A percentile compares a stretch with the other conserved stretches of the same genome.
Evolutionary conservation across 2,113 vertebrate genomes (phyloP).

Genomic region (Odobenus rosmarus): DNA sequence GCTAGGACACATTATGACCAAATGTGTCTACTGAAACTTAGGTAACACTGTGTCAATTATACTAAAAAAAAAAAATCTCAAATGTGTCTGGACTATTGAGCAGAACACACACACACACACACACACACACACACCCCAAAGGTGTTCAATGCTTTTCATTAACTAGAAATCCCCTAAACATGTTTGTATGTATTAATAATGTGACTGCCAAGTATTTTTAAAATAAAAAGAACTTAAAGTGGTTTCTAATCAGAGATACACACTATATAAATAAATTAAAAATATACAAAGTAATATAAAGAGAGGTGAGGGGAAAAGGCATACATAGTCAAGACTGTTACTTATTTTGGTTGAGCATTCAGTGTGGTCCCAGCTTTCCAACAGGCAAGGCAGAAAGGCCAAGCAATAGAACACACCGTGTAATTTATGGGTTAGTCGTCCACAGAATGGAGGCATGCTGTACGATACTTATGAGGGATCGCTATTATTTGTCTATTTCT

Average conservation of each 20-base stretch:
- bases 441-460: neutral
- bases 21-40: neutral
- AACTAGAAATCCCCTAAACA: neutral
- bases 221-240: neutral
- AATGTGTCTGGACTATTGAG: neutral
- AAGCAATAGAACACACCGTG: neutral
- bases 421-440: neutral
- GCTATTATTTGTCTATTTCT: neutral
- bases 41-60: neutral
- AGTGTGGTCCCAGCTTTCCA: neutral
- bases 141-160: neutral
- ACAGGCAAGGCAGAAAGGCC: neutral
- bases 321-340: neutral
- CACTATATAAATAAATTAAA: neutral
- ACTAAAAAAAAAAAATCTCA: neutral
- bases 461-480: neutral
- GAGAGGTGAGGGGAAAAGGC: neutral
- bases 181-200: neutral
- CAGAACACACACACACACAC: neutral
- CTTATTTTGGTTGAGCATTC: neutral
- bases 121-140: neutral
- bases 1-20: neutral
- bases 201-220: neutral
- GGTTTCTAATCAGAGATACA: neutral
- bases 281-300: neutral